Base-by-base conservation (phyloP, 2,888 invertebrate genomes). In the Pterobdella sp. region DNA sequence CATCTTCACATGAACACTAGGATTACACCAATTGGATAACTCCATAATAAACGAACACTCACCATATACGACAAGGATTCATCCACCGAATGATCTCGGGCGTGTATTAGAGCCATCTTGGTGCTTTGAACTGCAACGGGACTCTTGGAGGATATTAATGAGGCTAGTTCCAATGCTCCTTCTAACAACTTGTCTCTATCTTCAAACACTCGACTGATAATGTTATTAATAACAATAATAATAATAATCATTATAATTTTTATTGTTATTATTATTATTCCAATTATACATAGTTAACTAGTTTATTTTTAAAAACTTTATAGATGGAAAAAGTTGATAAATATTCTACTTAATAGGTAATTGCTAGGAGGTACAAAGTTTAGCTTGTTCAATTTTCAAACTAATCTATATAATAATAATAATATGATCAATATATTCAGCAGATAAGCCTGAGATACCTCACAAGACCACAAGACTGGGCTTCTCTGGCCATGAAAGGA, bases 111-210 rank as follows among this genome's bases (percentile, higher is more conserved):
- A 79, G 88, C 90, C 72, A 88, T 85, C 82, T 98, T 98, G 0
- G 93, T 91, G 1, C 90, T 89, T 83, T 97, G 96, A 0, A 97
- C 90, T 0, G 96, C 97, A 2, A 97, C 90, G 0, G 97, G 97
- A 85, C 94, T 94, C 84, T 93, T 93, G 3, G 85, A 82, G 0
- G 96, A 92, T 77, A 98, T 95, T 42, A 85, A 81, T 77, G 88
- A 87, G 0, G 95, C 97, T 68, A 91, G 78, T 4, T 88, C 87
- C 0, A 94, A 73, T 0, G 91, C 90, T 70, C 87, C 88, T 31
- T 87, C 84, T n/a, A 94, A 77, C 81, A 94, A 87, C 31, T 90
- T 87, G 22, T 89, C 88, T 80, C 88, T 88, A 81, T 90, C 80
- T 22, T 77, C 76, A 35, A 83, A 80, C 29, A 83, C 75, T 1